Conservation (phyloP, 1,140 invertebrate species). For the Reticulitermes speratus region DNA sequence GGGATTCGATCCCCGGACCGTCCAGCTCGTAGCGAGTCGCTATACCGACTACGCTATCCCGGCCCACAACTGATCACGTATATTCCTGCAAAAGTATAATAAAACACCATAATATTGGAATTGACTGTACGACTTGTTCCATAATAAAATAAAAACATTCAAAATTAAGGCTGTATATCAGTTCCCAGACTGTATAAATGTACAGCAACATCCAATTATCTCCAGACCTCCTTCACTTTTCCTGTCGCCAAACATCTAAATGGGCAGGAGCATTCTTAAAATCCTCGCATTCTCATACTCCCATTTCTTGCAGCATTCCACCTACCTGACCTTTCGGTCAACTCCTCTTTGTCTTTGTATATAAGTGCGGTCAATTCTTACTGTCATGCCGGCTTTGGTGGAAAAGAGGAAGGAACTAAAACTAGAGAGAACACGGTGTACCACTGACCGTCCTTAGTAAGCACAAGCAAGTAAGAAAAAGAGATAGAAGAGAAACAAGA, state of each 20-base stretch:
- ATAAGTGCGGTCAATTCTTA: not conserved
- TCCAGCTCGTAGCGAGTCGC: too few relatives aligned
- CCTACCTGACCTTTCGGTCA: not conserved
- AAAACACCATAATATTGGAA: too few relatives aligned
- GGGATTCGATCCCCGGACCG: too few relatives aligned
- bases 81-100: too few relatives aligned
- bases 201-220: too few relatives aligned
- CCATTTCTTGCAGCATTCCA: not conserved
- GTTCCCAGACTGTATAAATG: too few relatives aligned
- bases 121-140: too few relatives aligned
- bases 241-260: not conserved
- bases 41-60: too few relatives aligned
- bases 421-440: not conserved
- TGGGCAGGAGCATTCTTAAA: not conserved
- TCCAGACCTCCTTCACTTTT: too few relatives aligned
- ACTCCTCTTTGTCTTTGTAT: not conserved
- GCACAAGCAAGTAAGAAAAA: not conserved
- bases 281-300: not conserved
- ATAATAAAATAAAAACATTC: too few relatives aligned
- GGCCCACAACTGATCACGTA: too few relatives aligned
- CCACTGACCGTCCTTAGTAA: not conserved
- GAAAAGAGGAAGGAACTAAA: not conserved
- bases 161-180: too few relatives aligned
- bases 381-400: not conserved
- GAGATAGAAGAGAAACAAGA: not conserved